phyloP scores from a whole-genome alignment of 2,113 vertebrate species.

The Nerophis lumbriciformis region DNA sequence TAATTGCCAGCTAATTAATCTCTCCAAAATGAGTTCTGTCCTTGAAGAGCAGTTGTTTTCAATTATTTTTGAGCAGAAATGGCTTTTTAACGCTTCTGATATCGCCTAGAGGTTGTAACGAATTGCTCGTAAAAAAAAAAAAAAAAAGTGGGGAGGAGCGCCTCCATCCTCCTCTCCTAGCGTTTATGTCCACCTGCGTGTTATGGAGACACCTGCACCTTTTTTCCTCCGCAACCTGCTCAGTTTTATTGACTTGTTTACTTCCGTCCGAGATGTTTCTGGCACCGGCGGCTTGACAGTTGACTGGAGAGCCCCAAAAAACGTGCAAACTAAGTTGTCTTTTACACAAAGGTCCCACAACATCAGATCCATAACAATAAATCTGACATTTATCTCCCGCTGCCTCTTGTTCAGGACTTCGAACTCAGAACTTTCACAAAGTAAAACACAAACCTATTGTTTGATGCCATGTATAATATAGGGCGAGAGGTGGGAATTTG shows the following conservation, averaged over 20 bases:
- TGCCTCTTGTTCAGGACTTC: no score
- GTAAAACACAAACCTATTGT: no score
- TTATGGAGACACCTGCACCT: conserved; percentile 13
- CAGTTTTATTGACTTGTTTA: conserved; percentile 57
- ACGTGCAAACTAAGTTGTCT: no score
- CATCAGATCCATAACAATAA: no score
- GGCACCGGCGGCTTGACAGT: conserved; percentile 19
- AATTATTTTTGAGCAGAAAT: conserved; percentile 31
- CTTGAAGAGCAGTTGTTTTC: conserved; percentile 43
- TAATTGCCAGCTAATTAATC: conserved; percentile 53
- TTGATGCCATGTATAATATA: no score
- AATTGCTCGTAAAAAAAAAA: conserved; percentile 20
- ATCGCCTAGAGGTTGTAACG: conserved; percentile 22
- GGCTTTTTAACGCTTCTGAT: conserved; percentile 15
- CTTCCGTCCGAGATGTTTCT: conserved; percentile 31
- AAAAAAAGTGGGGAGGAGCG: conserved; percentile 11
- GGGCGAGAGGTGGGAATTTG: no score
- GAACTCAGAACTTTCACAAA: no score
- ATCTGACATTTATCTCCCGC: no score
- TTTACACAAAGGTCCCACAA: no score
- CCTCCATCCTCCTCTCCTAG: conserved; percentile 4
- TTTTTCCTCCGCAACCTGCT: conserved; percentile 14
- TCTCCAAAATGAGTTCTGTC: conserved; percentile 43
- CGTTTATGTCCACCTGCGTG: conserved; percentile 17
- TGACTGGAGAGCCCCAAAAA: neutral